Percentiles rank a stretch among this genome's conserved stretches.
phyloP scores from a whole-genome alignment of 2,113 vertebrate species.

The Butorides virescens region DNA sequence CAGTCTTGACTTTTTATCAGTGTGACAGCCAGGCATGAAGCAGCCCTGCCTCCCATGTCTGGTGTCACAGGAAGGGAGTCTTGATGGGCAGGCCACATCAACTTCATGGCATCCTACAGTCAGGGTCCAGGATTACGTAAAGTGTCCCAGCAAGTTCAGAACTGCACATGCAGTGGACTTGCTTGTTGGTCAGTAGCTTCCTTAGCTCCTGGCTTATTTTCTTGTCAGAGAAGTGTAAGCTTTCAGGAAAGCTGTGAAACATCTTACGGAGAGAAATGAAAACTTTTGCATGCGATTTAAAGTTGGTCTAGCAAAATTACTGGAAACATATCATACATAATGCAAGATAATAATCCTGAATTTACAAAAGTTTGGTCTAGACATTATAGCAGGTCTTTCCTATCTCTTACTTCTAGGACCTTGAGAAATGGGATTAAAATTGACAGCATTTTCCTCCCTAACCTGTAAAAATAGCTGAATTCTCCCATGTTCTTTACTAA shows the following conservation, averaged over 20 bases:
- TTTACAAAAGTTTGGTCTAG: background rate
- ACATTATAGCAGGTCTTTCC: background rate
- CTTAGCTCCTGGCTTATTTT: background rate
- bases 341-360: background rate
- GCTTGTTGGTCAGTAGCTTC: background rate
- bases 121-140: background rate
- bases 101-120: background rate
- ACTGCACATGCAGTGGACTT: background rate
- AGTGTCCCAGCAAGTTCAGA: background rate
- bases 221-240: background rate
- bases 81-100: rapidly evolving
- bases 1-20: background rate
- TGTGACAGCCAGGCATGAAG: background rate
- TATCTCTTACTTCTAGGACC: background rate
- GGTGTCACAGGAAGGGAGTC: background rate
- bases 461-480: background rate
- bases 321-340: background rate
- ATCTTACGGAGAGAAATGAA: background rate
- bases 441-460: background rate
- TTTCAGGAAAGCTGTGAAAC: background rate
- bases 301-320: background rate
- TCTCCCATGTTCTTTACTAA: background rate
- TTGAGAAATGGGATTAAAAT: background rate
- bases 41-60: background rate
- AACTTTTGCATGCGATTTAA: background rate